Percentiles rank a stretch among this genome's conserved stretches.
Conservation (phyloP, 2,888 invertebrate species). For the Taenaris catops region DNA sequence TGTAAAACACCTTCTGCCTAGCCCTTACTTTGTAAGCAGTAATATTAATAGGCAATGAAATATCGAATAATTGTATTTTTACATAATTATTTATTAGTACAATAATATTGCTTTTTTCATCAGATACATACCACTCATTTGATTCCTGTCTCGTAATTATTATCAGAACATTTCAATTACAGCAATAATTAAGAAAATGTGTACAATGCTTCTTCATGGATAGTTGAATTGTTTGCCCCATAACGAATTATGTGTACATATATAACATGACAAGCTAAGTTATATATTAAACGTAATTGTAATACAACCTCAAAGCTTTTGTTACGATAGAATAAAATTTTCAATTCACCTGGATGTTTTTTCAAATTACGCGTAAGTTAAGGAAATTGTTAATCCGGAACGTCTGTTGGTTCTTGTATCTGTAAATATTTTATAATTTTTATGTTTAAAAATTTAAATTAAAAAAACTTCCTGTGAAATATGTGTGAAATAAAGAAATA, state of each 20-base stretch:
- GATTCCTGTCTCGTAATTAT: too few species aligned
- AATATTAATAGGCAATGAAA: too few species aligned
- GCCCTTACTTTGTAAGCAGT: too few species aligned
- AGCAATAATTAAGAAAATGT: conserved; percentile 13
- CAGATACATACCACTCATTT: too few species aligned
- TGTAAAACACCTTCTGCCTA: too few species aligned
- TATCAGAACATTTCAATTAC: too few species aligned
- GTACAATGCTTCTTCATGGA: conserved; percentile 7
- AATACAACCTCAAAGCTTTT: conserved; percentile 11
- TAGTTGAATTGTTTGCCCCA: conserved; percentile 9
- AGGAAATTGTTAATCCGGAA: conserved; percentile 62
- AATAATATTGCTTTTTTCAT: too few species aligned
- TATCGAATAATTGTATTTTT: too few species aligned
- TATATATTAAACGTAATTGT: conserved; percentile 14
- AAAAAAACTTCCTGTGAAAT: conserved; percentile 65
- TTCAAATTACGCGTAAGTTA: conserved; percentile 36
- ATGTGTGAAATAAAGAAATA: conserved; percentile 74
- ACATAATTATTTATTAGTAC: too few species aligned
- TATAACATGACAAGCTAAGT: conserved; percentile 2
- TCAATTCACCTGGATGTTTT: conserved; percentile 20
- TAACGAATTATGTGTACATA: conserved; percentile 15
- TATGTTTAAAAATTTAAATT: conserved; percentile 61
- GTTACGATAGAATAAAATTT: conserved; percentile 24
- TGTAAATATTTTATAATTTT: conserved; percentile 72
- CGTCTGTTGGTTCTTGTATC: conserved; percentile 66